These are phyloP conservation scores for Leptocoma aspasia DNA, from an alignment of 2,113 vertebrate species.

Conservation along the genomic window DNA sequence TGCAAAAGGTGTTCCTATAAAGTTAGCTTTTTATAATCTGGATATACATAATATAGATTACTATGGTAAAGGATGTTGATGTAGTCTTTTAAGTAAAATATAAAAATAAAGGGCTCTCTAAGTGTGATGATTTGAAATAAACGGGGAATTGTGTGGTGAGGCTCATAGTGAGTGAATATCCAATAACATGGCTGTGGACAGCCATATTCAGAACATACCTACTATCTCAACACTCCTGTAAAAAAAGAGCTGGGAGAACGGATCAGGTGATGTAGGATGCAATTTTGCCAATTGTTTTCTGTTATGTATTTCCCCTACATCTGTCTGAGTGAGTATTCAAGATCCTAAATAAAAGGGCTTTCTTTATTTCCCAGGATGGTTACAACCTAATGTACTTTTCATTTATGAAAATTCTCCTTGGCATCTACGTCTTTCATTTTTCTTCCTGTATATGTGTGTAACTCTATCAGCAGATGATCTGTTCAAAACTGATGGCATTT, in stretches of 20 bases:
- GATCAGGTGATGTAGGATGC: not conserved
- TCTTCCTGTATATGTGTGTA: not conserved
- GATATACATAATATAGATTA: not conserved
- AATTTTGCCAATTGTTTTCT: not conserved
- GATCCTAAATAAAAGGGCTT: not conserved
- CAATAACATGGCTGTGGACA: not conserved
- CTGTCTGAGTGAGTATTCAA: not conserved
- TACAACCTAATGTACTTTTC: not conserved
- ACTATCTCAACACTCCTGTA: not conserved
- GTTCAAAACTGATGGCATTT: not conserved
- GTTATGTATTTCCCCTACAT: not conserved
- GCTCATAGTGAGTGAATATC: not conserved
- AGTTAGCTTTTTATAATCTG: not conserved
- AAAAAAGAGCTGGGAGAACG: not conserved
- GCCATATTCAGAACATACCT: not conserved
- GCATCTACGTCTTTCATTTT: not conserved
- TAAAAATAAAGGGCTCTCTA: not conserved
- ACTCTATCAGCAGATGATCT: not conserved
- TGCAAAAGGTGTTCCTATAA: not conserved
- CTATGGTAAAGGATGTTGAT: not conserved
- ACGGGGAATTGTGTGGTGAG: not conserved
- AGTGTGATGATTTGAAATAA: not conserved
- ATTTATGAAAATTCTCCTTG: not conserved
- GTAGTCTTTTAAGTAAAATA: not conserved
- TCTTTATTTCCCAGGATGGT: not conserved